A percentile compares a stretch with the other conserved stretches of the same genome.
Evolutionary conservation across 2,888 invertebrate genomes (phyloP).

Genomic region (Clunio marinus): DNA sequence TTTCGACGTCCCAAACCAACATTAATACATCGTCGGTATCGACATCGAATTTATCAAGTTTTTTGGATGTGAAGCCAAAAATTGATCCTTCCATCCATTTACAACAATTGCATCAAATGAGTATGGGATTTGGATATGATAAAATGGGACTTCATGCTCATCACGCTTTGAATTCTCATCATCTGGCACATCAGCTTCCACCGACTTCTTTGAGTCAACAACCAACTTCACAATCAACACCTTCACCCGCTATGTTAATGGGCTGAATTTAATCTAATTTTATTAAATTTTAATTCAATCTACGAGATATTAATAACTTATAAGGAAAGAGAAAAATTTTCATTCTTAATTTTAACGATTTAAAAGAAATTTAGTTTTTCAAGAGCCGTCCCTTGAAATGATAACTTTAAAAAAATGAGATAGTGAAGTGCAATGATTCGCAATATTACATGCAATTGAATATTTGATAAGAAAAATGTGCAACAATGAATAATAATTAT

Average conservation of each 20-base stretch:
- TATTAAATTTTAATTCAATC: no score
- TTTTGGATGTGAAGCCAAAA: slow-evolving; percentile 50
- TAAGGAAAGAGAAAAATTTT: no score
- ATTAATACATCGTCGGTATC: slow-evolving; percentile 39
- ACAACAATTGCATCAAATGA: slow-evolving; percentile 46
- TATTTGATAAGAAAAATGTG: no score
- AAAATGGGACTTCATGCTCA: background rate
- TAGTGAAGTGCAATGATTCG: slow-evolving; percentile 10
- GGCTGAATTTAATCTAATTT: background rate
- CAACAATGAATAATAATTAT: no score
- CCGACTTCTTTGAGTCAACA: slow-evolving; percentile 9
- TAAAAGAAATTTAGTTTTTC: no score
- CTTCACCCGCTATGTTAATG: background rate
- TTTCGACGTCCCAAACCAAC: background rate
- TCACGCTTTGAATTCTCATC: slow-evolving; percentile 15
- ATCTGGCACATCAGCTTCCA: background rate
- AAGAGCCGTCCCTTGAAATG: no score
- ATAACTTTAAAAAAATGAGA: no score
- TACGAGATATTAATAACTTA: no score
- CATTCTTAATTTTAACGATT: no score
- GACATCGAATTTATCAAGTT: slow-evolving; percentile 47
- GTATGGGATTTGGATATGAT: slow-evolving; percentile 50
- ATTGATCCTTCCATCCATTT: slow-evolving; percentile 49
- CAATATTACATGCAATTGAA: no score
- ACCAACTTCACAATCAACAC: background rate